A percentile compares a stretch with the other conserved stretches of the same genome.
These are phyloP conservation scores for Malurus leucopterus DNA, from an alignment of 2,797 vertebrate genomes.

Conservation along the genomic window DNA sequence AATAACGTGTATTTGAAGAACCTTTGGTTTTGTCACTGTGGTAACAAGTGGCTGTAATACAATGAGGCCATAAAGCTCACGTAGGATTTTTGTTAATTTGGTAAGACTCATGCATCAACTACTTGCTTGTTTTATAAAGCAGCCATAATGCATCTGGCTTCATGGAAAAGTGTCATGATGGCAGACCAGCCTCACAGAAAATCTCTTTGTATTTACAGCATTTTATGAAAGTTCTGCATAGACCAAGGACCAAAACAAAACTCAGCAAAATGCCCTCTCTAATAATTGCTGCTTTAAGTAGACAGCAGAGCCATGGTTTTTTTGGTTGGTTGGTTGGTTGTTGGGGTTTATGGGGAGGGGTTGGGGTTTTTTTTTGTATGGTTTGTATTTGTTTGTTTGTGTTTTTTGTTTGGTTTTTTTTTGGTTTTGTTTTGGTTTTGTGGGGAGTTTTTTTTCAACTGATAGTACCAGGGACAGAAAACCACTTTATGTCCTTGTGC, in stretches of 20 bases:
- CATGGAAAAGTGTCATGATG: background rate
- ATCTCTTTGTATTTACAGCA: background rate
- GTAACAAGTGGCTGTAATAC: background rate
- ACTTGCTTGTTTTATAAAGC: background rate
- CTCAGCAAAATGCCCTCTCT: background rate
- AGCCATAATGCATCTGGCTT: background rate
- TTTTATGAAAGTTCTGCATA: background rate
- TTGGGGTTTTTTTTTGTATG: too few relatives aligned
- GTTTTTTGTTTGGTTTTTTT: background rate
- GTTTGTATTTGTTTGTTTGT: too few relatives aligned
- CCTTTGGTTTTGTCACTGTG: background rate
- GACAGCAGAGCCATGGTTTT: background rate
- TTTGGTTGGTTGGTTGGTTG: background rate
- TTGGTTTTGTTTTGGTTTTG: background rate
- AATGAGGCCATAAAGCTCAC: background rate
- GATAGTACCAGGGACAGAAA: background rate
- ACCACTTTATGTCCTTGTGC: background rate
- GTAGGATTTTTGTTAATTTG: background rate
- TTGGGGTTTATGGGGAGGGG: too few relatives aligned
- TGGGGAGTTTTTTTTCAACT: background rate
- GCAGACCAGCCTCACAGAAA: background rate
- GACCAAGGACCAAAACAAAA: background rate
- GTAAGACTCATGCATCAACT: background rate
- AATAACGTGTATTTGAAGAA: background rate
- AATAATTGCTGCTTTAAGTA: background rate